phyloP scores from a whole-genome alignment of 2,888 invertebrate genomes.

The Junonia oenone region DNA sequence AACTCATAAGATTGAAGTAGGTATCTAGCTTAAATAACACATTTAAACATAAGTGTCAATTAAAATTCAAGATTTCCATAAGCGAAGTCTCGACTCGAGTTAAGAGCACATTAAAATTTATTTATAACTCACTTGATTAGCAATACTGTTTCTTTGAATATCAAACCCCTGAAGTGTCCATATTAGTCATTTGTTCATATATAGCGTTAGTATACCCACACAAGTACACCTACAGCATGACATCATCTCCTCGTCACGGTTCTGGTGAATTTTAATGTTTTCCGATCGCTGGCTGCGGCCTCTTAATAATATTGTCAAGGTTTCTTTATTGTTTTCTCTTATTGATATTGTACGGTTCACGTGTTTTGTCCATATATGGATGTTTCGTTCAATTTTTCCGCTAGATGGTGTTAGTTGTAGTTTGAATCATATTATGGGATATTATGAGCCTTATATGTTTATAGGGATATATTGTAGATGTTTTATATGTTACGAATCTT shows the following conservation, averaged over 20 bases:
- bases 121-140: constrained; percentile 21
- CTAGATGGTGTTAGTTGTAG: too few relatives aligned
- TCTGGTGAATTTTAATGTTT: constrained; percentile 62
- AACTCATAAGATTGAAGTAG: too few relatives aligned
- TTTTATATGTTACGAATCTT: too few relatives aligned
- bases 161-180: constrained; percentile 48
- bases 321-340: constrained; percentile 23
- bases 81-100: not conserved
- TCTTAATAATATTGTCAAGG: constrained; percentile 41
- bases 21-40: not conserved
- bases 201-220: constrained; percentile 50
- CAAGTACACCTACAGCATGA: constrained; percentile 58
- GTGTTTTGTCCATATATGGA: not conserved
- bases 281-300: constrained; percentile 43
- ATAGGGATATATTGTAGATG: too few relatives aligned
- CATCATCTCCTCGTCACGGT: constrained; percentile 54
- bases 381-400: not conserved
- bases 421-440: too few relatives aligned
- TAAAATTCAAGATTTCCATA: not conserved
- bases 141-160: constrained; percentile 29
- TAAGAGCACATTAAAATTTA: not conserved
- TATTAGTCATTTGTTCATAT: constrained; percentile 70
- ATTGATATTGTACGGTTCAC: not conserved
- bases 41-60: not conserved
- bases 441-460: too few relatives aligned